Percentiles rank a stretch among this genome's conserved stretches.
Conservation (phyloP, 2,888 invertebrate genomes). For the Agrochola lychnidis region DNA sequence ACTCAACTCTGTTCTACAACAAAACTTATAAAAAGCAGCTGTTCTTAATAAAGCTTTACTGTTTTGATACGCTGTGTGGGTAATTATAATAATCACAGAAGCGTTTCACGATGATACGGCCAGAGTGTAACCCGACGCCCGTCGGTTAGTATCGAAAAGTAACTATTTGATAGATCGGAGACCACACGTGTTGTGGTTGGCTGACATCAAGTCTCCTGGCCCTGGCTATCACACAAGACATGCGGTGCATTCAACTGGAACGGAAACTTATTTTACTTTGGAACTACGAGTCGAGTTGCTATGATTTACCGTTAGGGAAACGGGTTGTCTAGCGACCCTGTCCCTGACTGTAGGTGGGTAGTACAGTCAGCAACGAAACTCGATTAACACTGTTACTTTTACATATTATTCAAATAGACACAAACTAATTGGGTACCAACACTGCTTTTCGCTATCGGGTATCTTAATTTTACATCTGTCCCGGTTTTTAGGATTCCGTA, state of each 20-base stretch:
- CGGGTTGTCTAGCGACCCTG: background rate
- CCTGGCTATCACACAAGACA: constrained; percentile 47
- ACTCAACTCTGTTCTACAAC: background rate
- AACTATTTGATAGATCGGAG: constrained; percentile 74
- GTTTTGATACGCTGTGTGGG: constrained; percentile 8
- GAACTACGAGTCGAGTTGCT: background rate
- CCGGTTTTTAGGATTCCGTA: no score
- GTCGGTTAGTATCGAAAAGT: constrained; percentile 70
- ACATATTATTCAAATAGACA: background rate
- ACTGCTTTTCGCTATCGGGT: background rate
- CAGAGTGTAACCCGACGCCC: constrained; percentile 76
- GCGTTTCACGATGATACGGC: constrained; percentile 69
- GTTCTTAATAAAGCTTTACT: background rate
- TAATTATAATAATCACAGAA: constrained; percentile 48
- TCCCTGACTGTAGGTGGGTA: background rate
- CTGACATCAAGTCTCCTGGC: constrained; percentile 57
- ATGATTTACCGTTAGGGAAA: background rate
- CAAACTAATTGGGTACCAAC: background rate
- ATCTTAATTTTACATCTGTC: no score
- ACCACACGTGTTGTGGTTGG: constrained; percentile 78
- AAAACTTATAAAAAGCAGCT: background rate
- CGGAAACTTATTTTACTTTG: background rate
- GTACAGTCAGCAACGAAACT: background rate
- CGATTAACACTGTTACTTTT: background rate
- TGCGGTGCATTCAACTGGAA: constrained; percentile 45